Evolutionary conservation across 2,797 vertebrate genomes (phyloP), one percentile per base, ranked within the genome.

Genomic region (Dallia pectoralis): DNA sequence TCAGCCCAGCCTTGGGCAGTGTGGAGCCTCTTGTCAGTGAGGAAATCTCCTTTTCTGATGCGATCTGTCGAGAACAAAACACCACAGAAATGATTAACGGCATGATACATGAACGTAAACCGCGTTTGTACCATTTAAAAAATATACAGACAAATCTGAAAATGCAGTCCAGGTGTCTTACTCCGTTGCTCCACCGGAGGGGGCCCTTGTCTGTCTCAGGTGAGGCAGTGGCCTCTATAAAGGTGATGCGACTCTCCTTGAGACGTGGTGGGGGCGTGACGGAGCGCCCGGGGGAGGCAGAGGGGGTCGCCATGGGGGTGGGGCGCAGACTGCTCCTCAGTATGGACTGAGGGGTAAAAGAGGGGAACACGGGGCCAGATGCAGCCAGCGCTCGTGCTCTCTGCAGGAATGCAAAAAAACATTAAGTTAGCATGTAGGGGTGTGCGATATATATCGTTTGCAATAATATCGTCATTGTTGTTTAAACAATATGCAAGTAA

Each of bases 261-360:
- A 86, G 81, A 72, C 93, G 93, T 0, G 93, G 81, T 3, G 96
- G 95, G 22, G 97, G 97, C 56, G 95, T 96, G 79, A 95, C 75
- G 32, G 98, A 98, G 74, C 93, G 92, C 12, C 93, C 94, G 1
- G 96, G 95, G 36, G 97, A 98, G n/a, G 93, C 91, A 74, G 96
- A 97, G 1, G 96, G 96, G 33, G 97, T 96, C 40, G 89, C 95
- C 27, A 96, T 82, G 0, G 97, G 95, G 40, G 96, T 96, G 70
- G 95, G 95, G 51, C 95, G 93, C 78, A 96, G 89, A 80, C 94
- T 97, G 88, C 94, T 97, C 82, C 95, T 95, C 67, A 99, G 90
- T 91, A 99, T 97, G 82, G 97, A 98, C 66, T 95, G 96, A 67
- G 96, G 97, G 27, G 96, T 97, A 85, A 96, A 97, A 5, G 89